These are phyloP conservation scores for Rhyacophila evoluta DNA, from an alignment of 2,888 invertebrate species.

Conservation along the genomic window DNA sequence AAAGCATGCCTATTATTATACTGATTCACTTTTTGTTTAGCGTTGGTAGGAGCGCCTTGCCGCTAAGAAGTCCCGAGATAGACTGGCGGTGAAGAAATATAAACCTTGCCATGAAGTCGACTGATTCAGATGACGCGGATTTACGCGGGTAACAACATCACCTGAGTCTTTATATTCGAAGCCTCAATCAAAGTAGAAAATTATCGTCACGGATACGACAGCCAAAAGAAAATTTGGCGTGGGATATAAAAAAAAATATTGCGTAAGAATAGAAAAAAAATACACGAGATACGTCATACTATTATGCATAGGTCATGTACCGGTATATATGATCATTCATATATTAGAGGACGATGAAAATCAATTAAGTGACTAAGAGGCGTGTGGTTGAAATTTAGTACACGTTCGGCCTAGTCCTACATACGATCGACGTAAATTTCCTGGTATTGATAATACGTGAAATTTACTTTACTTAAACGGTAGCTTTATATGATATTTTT, in stretches of 20 bases:
- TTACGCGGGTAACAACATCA: neutral
- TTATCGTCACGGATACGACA: neutral
- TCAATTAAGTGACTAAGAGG: neutral
- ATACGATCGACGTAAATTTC: neutral
- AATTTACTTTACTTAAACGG: neutral
- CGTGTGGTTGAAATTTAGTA: neutral
- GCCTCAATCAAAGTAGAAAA: neutral
- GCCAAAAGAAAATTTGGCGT: neutral
- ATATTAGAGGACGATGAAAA: neutral
- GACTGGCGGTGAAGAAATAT: neutral
- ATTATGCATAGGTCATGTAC: neutral
- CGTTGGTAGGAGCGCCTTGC: neutral
- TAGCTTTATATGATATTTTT: neutral
- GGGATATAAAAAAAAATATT: neutral
- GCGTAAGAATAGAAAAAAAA: neutral
- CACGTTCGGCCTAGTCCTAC: neutral
- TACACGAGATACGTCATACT: neutral
- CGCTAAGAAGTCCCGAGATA: neutral
- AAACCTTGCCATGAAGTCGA: neutral
- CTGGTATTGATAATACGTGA: neutral
- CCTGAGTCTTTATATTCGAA: neutral
- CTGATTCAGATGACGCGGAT: neutral
- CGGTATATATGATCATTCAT: neutral
- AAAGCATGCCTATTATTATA: neutral
- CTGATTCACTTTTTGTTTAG: neutral